phyloP scores from a whole-genome alignment of 2,888 invertebrate species.

The Dyspetes luteomarginatus region DNA sequence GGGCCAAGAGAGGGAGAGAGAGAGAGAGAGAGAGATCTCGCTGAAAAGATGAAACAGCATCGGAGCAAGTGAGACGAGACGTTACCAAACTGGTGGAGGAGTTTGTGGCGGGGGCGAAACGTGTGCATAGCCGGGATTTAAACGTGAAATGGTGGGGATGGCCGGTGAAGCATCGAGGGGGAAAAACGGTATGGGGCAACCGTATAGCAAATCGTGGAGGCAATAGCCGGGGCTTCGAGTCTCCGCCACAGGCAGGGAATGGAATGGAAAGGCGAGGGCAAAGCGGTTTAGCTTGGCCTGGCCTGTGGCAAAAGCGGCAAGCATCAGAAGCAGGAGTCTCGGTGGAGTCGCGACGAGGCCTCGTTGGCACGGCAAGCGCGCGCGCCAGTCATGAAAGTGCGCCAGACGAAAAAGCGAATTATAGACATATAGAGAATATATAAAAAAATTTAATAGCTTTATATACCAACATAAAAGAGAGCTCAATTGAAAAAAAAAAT shows the following conservation, averaged over 20 bases:
- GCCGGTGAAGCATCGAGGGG: slow-evolving; percentile 18
- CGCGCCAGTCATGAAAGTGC: slow-evolving; percentile 63
- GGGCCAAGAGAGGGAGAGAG: background rate
- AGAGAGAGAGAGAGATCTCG: slow-evolving; percentile 18
- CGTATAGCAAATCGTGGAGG: slow-evolving; percentile 52
- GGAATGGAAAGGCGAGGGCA: slow-evolving; percentile 64
- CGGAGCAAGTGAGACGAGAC: slow-evolving; percentile 22
- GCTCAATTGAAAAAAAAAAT: background rate
- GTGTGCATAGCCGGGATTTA: slow-evolving; percentile 22
- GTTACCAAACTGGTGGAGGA: slow-evolving; percentile 28
- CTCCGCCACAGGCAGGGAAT: slow-evolving; percentile 49
- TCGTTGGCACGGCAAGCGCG: slow-evolving; percentile 60
- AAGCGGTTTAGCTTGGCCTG: slow-evolving; percentile 64
- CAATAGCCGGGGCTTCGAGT: slow-evolving; percentile 53
- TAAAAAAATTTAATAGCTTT: background rate
- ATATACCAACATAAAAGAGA: background rate
- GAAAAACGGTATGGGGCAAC: slow-evolving; percentile 26
- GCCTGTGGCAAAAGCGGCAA: slow-evolving; percentile 52
- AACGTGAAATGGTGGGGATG: slow-evolving; percentile 29
- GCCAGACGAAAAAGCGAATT: slow-evolving; percentile 49
- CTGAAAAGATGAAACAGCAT: background rate
- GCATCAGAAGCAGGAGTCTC: slow-evolving; percentile 52
- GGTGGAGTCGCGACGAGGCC: slow-evolving; percentile 62
- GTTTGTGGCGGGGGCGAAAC: slow-evolving; percentile 35
- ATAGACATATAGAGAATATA: slow-evolving; percentile 19